Evolutionary conservation across 2,113 vertebrate species (phyloP), one percentile per base, ranked within the genome.

Genomic region (Erythrolamprus reginae): DNA sequence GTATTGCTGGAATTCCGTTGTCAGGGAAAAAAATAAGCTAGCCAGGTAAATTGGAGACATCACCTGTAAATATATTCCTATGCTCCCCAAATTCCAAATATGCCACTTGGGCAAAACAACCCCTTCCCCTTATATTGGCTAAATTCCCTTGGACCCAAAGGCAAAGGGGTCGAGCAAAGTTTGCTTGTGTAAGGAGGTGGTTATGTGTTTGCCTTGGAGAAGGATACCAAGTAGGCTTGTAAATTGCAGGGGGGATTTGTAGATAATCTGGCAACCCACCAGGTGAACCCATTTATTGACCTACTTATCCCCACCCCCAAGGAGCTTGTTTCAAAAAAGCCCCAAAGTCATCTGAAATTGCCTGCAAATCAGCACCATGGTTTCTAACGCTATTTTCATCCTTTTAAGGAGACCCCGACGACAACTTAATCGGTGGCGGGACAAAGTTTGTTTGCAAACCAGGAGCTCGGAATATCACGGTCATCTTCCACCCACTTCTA

Each of bases 381-480:
- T 38, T 48, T 38, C 28, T 82, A 38, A 15, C 89, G 28, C 7
- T 23, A 89, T 52, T 93, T 94, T 0, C 92, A 90, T 95, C 93
- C 38, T 92, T 91, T 91, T 94, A 92, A 99, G 99, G 99, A 89
- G 98, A 98, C 38, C 98, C 99, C 2, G 98, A 99, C 93, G 99
- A 99, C 96, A 99, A 99, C 96, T 97, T 99, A 96, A 99, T 99
- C 38, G 99, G 99, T 61, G 99, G 99, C 0, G 98, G 99, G 94
- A 98, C 98, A 95, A 99, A 99, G 94, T 99, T 99, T 97, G 98
- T 99, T 91, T 99, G 99, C 94, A 99, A 99, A 94, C 99, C 99
- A 0, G 98, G 99, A 95, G 99, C 99, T 70, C 98, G 99, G 93
- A 99, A 99, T 95, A 99, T 99, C 93, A 99, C 99, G 0, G 96